phyloP scores from a whole-genome alignment of 2,888 invertebrate genomes.

The Stenichneumon culpator region DNA sequence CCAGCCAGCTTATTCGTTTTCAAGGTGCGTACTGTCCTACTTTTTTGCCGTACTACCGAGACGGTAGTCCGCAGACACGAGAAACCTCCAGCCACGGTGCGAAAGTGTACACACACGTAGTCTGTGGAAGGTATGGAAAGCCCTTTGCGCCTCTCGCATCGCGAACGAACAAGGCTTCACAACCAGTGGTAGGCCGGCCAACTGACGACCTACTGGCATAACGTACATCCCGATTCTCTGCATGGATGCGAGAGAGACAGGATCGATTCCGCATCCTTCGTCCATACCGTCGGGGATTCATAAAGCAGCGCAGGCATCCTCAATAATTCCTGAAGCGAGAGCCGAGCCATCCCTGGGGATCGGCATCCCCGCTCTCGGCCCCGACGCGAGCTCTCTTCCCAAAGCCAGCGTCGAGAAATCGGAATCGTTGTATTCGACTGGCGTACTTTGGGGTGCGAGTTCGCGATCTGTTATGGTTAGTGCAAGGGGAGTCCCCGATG shows the following conservation, averaged over 20 bases:
- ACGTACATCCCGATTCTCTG: neutral
- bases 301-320: conserved; percentile 31
- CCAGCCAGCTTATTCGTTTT: neutral
- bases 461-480: conserved; percentile 18
- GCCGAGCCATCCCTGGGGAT: conserved; percentile 19
- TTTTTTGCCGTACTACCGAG: neutral
- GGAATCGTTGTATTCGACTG: conserved; percentile 41
- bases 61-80: neutral
- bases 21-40: neutral
- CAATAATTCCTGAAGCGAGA: conserved; percentile 49
- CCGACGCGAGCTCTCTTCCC: neutral
- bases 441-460: conserved; percentile 11
- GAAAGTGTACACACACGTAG: neutral
- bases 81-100: neutral
- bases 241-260: conserved; percentile 20
- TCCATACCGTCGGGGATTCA: conserved; percentile 30
- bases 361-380: neutral
- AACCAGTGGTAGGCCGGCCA: conserved; percentile 1
- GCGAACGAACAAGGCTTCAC: neutral
- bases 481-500: neutral
- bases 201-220: neutral
- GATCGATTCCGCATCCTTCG: conserved; percentile 40
- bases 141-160: neutral
- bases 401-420: conserved; percentile 14
- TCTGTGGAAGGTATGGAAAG: neutral